Conservation (phyloP, 2,113 vertebrate species). For the Rhombomys opimus region DNA sequence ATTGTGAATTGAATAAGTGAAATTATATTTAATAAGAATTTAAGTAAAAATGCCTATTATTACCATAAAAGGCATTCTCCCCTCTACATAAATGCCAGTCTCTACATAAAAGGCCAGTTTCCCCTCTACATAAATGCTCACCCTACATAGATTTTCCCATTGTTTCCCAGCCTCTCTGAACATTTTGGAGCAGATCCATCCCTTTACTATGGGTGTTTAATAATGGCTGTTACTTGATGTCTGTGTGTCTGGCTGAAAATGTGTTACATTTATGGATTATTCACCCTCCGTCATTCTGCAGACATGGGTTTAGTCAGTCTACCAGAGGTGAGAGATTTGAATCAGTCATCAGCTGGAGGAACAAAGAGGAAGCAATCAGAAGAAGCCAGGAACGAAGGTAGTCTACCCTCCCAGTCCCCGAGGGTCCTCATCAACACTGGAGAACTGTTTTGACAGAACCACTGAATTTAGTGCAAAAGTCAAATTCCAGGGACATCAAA, state of each 20-base stretch:
- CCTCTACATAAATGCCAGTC: too few species aligned
- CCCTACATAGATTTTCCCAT: not conserved
- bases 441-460: constrained; percentile 79
- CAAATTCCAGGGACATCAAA: constrained; percentile 80
- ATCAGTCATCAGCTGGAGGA: constrained; percentile 71
- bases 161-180: not conserved
- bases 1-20: constrained; percentile 2
- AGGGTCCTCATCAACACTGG: constrained; percentile 65
- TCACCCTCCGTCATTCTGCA: constrained; percentile 60
- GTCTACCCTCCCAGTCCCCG: constrained; percentile 49
- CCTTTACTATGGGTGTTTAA: not conserved
- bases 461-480: constrained; percentile 76
- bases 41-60: not conserved
- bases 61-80: not conserved
- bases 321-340: constrained; percentile 47
- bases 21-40: constrained; percentile 3
- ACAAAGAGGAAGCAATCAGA: constrained; percentile 71
- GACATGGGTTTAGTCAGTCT: constrained; percentile 71
- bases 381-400: constrained; percentile 63
- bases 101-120: not conserved
- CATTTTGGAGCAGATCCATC: not conserved
- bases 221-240: not conserved
- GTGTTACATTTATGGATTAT: constrained; percentile 41
- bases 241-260: constrained; percentile 11
- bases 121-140: not conserved